A percentile compares a stretch with the other conserved stretches of the same genome.
Conservation (phyloP, 2,113 vertebrate species). For the Hemicordylus capensis region DNA sequence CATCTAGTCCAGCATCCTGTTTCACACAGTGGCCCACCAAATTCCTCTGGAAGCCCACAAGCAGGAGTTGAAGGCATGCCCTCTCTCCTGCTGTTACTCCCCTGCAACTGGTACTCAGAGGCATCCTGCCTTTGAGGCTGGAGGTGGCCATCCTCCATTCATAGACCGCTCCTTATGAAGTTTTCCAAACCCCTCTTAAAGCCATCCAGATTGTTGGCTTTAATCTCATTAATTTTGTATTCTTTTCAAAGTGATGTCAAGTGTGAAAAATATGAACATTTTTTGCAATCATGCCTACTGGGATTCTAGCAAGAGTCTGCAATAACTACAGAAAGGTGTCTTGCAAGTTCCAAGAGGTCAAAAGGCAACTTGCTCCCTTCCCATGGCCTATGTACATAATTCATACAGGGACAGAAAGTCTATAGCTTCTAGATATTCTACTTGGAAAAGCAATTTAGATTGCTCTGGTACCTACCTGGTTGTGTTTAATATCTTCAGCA, state of each 20-base stretch:
- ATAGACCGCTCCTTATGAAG: too few relatives aligned
- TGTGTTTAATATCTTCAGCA: constrained; percentile 94
- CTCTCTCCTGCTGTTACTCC: too few relatives aligned
- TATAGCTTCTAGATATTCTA: not conserved
- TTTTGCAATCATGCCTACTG: too few relatives aligned
- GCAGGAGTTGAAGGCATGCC: too few relatives aligned
- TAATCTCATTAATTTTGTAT: not conserved
- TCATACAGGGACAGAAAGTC: not conserved
- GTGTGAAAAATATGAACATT: not conserved
- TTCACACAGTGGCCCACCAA: too few relatives aligned
- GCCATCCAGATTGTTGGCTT: too few relatives aligned
- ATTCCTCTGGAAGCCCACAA: too few relatives aligned
- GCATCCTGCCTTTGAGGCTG: too few relatives aligned
- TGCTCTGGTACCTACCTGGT: constrained; percentile 81
- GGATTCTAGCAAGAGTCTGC: not conserved
- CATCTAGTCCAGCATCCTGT: too few relatives aligned
- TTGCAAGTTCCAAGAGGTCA: not conserved
- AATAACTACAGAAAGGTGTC: not conserved
- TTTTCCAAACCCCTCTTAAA: too few relatives aligned
- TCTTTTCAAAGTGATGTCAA: not conserved
- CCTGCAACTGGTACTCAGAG: too few relatives aligned
- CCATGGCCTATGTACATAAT: not conserved
- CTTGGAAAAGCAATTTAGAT: not conserved
- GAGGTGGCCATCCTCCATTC: too few relatives aligned
- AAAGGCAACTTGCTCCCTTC: not conserved